A percentile compares a stretch with the other conserved stretches of the same genome.
Conservation (phyloP, 92 coral and sea anemone species). For the Siderastrea radians region DNA sequence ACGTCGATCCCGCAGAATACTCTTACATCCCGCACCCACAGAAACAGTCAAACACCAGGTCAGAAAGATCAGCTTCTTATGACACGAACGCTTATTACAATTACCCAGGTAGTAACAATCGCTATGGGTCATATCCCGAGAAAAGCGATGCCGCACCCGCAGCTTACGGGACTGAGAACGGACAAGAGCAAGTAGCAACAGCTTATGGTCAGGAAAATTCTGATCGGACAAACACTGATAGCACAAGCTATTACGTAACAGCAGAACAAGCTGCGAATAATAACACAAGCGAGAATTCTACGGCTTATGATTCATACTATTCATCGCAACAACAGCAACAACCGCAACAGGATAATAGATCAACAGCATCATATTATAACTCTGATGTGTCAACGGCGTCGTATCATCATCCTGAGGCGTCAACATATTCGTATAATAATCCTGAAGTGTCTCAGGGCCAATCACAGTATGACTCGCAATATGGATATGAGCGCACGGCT, state of each 20-base stretch:
- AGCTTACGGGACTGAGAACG: conserved; percentile 28
- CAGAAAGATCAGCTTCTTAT: conserved; percentile 51
- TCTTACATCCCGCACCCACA: conserved; percentile 69
- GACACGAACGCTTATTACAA: conserved; percentile 30
- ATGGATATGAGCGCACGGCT: background rate
- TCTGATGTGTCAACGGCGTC: conserved; percentile 17
- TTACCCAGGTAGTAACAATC: background rate
- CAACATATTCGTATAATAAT: background rate
- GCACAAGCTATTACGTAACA: conserved; percentile 17
- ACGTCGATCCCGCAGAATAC: conserved; percentile 66
- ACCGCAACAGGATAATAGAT: conserved; percentile 1
- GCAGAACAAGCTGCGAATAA: conserved; percentile 3
- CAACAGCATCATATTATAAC: background rate
- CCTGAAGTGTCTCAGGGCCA: background rate
- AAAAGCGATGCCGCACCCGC: background rate
- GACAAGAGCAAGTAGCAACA: conserved; percentile 60
- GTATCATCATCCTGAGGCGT: background rate
- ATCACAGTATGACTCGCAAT: conserved; percentile 22
- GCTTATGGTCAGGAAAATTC: conserved; percentile 23
- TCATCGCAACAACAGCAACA: conserved; percentile 31
- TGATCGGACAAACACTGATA: conserved; percentile 13
- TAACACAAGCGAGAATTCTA: background rate
- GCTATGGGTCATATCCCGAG: conserved; percentile 34
- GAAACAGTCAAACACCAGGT: conserved; percentile 31
- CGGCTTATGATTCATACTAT: conserved; percentile 17